A percentile compares a stretch with the other conserved stretches of the same genome.
Evolutionary conservation across 2,888 invertebrate genomes (phyloP).

Genomic region (Lithophane leautieri): DNA sequence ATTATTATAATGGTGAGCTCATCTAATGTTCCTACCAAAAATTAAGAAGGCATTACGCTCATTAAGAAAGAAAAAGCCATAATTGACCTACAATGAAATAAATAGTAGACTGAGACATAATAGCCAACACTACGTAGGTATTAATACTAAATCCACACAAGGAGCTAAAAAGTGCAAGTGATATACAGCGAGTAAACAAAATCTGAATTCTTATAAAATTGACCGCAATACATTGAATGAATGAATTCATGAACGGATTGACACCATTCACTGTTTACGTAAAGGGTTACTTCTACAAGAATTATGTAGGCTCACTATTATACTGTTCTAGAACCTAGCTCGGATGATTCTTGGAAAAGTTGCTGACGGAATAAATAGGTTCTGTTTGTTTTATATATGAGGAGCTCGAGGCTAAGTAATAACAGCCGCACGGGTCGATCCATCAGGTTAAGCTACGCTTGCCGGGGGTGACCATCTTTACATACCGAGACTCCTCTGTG

Average conservation of each 20-base stretch:
- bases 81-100: not conserved
- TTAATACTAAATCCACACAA: conserved; percentile 35
- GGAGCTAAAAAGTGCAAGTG: conserved; percentile 63
- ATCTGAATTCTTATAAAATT: conserved; percentile 53
- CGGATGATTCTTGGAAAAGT: not conserved
- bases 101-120: not conserved
- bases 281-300: not conserved
- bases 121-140: conserved; percentile 17
- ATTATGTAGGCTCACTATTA: conserved; percentile 5
- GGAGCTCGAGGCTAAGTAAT: no score
- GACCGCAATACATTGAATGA: conserved; percentile 50
- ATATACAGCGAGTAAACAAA: conserved; percentile 48
- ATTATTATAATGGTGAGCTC: no score
- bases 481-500: no score
- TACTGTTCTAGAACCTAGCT: conserved; percentile 17
- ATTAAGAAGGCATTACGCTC: not conserved
- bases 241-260: conserved; percentile 41
- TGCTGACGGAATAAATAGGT: not conserved
- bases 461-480: no score
- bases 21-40: not conserved
- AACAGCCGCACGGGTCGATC: no score
- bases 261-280: conserved; percentile 12
- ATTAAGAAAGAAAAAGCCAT: not conserved
- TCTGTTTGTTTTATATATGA: conserved; percentile 17
- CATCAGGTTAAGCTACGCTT: no score